Percentiles rank a stretch among this genome's conserved stretches.
Conservation (phyloP, 2,113 vertebrate genomes). For the Prietella phreatophila region DNA sequence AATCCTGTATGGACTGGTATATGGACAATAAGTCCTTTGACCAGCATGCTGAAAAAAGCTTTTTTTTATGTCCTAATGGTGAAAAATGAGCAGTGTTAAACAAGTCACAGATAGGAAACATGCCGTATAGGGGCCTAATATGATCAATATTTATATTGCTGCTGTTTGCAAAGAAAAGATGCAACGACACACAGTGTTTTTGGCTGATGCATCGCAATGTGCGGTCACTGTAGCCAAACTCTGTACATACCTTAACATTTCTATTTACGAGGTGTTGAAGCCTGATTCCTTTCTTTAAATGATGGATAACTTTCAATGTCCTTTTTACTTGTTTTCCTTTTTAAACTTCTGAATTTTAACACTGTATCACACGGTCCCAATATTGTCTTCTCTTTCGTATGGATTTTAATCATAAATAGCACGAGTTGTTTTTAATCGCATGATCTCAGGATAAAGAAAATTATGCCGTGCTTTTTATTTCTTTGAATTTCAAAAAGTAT, state of each 20-base stretch:
- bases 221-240: not conserved
- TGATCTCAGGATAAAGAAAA: slow-evolving; percentile 44
- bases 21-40: not conserved
- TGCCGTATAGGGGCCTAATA: not conserved
- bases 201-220: not conserved
- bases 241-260: not conserved
- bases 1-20: too few relatives aligned
- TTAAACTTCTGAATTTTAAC: slow-evolving; percentile 12
- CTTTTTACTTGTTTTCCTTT: too few relatives aligned
- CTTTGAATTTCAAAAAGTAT: slow-evolving; percentile 9
- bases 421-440: slow-evolving; percentile 14
- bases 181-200: not conserved
- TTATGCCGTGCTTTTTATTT: slow-evolving; percentile 21
- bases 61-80: not conserved
- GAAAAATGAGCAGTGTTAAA: slow-evolving; percentile 8
- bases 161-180: not conserved
- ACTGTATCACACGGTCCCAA: slow-evolving; percentile 36
- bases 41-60: not conserved
- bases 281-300: not conserved
- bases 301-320: not conserved
- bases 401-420: not conserved
- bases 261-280: not conserved
- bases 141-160: not conserved
- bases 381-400: slow-evolving; percentile 18
- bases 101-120: not conserved